phyloP scores from a whole-genome alignment of 1,140 invertebrate species.

The Teleogryllus occipitalis region DNA sequence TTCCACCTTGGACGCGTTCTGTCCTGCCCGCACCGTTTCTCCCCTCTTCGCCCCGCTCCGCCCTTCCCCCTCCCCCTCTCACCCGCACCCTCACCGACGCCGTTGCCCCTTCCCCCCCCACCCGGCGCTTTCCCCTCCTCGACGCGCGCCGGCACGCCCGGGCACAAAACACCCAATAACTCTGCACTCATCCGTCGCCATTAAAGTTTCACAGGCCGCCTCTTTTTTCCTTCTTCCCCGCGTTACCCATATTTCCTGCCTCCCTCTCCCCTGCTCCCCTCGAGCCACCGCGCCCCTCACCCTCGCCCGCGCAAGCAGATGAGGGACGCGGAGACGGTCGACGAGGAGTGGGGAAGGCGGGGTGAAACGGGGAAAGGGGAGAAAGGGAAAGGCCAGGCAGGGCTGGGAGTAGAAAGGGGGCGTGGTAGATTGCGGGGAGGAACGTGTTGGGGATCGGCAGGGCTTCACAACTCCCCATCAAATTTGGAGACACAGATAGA shows the following conservation, averaged over 20 bases:
- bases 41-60: not conserved
- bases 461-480: too few relatives aligned
- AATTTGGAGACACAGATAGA: too few relatives aligned
- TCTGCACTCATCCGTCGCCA: not conserved
- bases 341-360: too few relatives aligned
- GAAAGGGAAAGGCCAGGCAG: too few relatives aligned
- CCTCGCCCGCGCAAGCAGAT: too few relatives aligned
- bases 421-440: too few relatives aligned
- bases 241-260: not conserved
- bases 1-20: not conserved
- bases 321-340: too few relatives aligned
- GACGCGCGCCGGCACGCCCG: too few relatives aligned
- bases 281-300: not conserved
- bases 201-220: not conserved
- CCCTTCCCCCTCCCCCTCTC: not conserved
- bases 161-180: not conserved
- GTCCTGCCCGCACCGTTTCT: not conserved
- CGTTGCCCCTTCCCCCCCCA: not conserved
- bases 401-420: too few relatives aligned
- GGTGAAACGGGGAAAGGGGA: too few relatives aligned
- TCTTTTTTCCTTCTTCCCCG: not conserved
- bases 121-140: not conserved
- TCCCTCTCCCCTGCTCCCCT: not conserved
- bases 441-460: too few relatives aligned
- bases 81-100: not conserved